These are phyloP conservation scores for Pangasianodon gigas DNA, from an alignment of 2,113 vertebrate species.

Conservation along the genomic window DNA sequence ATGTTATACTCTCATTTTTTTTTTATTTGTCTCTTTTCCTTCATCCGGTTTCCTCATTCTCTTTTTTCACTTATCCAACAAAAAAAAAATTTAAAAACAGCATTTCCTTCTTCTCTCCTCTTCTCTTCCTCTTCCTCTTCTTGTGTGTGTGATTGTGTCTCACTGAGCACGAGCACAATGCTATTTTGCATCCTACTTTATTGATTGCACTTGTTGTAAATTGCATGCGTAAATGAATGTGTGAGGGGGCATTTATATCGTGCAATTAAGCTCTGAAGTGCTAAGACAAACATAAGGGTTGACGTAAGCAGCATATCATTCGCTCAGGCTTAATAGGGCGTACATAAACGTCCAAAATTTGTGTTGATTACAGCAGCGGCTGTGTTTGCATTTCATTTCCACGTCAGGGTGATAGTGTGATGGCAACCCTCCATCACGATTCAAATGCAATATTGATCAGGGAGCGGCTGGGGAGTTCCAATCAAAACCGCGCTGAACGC, in stretches of 20 bases:
- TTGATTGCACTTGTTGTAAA: constrained; percentile 73
- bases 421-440: constrained; percentile 64
- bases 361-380: constrained; percentile 67
- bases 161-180: constrained; percentile 55
- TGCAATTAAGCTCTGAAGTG: constrained; percentile 67
- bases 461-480: constrained; percentile 64
- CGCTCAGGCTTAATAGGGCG: constrained; percentile 64
- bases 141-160: constrained; percentile 60
- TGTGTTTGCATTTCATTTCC: constrained; percentile 70
- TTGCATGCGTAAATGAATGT: constrained; percentile 76
- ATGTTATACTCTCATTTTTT: constrained; percentile 61
- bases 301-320: constrained; percentile 68
- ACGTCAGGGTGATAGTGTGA: constrained; percentile 64
- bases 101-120: constrained; percentile 35
- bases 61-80: constrained; percentile 57
- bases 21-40: constrained; percentile 19
- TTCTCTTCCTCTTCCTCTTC: background rate
- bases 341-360: constrained; percentile 62
- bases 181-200: constrained; percentile 63
- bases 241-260: constrained; percentile 74
- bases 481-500: constrained; percentile 62
- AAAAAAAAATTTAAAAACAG: background rate
- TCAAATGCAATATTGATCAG: constrained; percentile 80
- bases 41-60: background rate
- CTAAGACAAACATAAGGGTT: constrained; percentile 67